Base-by-base conservation (phyloP, 2,113 vertebrate species). In the Leptosomus discolor region DNA sequence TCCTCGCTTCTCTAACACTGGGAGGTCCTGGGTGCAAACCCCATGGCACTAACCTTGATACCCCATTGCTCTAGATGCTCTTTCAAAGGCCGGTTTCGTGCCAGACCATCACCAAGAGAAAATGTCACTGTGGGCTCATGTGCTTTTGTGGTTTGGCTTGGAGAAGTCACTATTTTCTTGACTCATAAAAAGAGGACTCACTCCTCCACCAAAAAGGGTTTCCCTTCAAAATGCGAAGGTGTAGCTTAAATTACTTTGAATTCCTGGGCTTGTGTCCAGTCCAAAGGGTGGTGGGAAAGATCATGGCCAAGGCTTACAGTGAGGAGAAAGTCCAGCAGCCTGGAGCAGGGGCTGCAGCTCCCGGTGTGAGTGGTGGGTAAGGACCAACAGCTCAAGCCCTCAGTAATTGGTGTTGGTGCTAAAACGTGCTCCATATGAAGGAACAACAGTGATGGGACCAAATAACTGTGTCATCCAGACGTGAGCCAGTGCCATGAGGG, bases 11-110 rank as follows among this genome's bases (percentile, higher is more conserved):
- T 46, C 0, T 54, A 56, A 27, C 23, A 15, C 22, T 37, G 39
- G 27, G 46, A 48, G 32, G 15, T 36, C 8, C 53, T 78, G 43
- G 21, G 16, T 68, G 63, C 34, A 78, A 93, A 71, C 60, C 74
- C 48, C 39, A 88, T 2, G 3, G 30, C 6, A 17, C 39, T 56
- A n/a, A 46, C 1, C 4, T 12, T 2, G 0, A 2, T 22, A 3
- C 54, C 27, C 46, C 29, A 11, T 48, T 53, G 12, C 23, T 75
- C 18, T 27, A 32, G 37, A 8, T 75, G 48, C 10, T 20, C 4
- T 76, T 86, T 26, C 76, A 64, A 45, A 77, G 76, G 22, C 32
- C 32, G 3, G 2, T 45, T 65, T 37, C 2, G 2, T 48, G 43
- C 15, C 45, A 78, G 41, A 45, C 12, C 21, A 26, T 22, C 22